Base-by-base conservation (phyloP, 2,888 invertebrate species). In the Therioaphis trifolii region DNA sequence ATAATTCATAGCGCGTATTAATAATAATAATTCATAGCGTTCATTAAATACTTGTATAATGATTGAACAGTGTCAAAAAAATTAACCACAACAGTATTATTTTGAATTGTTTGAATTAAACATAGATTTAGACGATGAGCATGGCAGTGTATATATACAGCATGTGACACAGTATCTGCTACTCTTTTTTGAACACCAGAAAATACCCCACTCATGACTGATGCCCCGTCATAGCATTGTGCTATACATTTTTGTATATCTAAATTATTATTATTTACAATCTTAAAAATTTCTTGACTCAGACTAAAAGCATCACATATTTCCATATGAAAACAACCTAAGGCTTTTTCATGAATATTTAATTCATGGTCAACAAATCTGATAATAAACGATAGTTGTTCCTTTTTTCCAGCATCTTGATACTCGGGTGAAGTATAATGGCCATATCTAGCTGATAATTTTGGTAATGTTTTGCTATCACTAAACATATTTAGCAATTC, bases 201-300 rank as follows among this genome's bases (percentile, higher is more conserved):
- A n/a, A n/a, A n/a, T n/a, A n/a, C n/a, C n/a, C n/a, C n/a, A n/a
- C n/a, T n/a, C n/a, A n/a, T n/a, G n/a, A n/a, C n/a, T n/a, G n/a
- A 46, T 46, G 58, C 15, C 58, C 24, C 11, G 14, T 58, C 58
- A 58, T 58, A 58, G 12, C 85, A 86, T 66, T 86, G 86, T 46
- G 86, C 86, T 79, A 86, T 76, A 55, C 58, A 84, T 46, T 74
- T 74, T 15, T 68, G 46, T 29, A 77, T 77, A 52, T 76, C 43
- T 43, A 84, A 69, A 14, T 69, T 69, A 40, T 68, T 68, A n/a
- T 68, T 1, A 11, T 2, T 11, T 11, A n/a, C 68, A 68, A 68
- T 68, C 35, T 69, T 69, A 24, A 43, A 15, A 43, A 69, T 69
- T 46, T 69, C 46, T 69, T 69, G 24, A 69, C 46, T 46, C 24